Base-by-base conservation (phyloP, 2,113 vertebrate genomes). In the Centropus unirufus region DNA sequence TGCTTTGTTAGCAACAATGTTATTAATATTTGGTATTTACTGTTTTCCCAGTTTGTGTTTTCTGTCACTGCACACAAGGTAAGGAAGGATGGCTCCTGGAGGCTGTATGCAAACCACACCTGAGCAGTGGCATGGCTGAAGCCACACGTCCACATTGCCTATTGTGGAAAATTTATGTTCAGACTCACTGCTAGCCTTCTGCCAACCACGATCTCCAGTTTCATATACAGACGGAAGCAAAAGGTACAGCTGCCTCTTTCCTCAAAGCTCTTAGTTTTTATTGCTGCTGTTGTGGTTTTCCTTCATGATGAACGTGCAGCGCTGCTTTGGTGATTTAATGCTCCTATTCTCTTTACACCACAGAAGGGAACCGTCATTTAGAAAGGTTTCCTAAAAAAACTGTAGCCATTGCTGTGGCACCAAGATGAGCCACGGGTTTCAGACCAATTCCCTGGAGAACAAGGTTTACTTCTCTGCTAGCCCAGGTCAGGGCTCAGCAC, bases 51-150 rank as follows among this genome's bases (percentile, higher is more conserved):
- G 1, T 58, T 42, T 83, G 0, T 78, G 40, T 79, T 85, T 85
- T 36, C 21, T 21, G 79, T 66, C 4, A 11, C 44, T 9, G 27
- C 6, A 1, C 30, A 8, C 0, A 0, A 46, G 21, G 5, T 64
- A 5, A 47, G 68, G 67, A 18, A 47, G 68, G 67, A 18, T 8
- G 42, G 17, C 30, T 12, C 32, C 11, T 2, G 1, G 27, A 16
- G 57, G 40, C 64, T 58, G 64, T 5, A 0, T 6, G 15, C 69
- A 58, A 49, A 49, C 15, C 11, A 5, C 24, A 22, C 61, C 72
- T 8, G 36, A 32, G 61, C 51, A 27, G 8, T 2, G 32, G 47
- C 23, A 1, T 21, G 74, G 55, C 74, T 52, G 51, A 21, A 69
- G 34, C 74, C 68, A 5, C 0, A 10, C 46, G 67, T 21, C 68